These are phyloP conservation scores for Cariama cristata DNA, from an alignment of 2,113 vertebrate genomes.

Conservation along the genomic window DNA sequence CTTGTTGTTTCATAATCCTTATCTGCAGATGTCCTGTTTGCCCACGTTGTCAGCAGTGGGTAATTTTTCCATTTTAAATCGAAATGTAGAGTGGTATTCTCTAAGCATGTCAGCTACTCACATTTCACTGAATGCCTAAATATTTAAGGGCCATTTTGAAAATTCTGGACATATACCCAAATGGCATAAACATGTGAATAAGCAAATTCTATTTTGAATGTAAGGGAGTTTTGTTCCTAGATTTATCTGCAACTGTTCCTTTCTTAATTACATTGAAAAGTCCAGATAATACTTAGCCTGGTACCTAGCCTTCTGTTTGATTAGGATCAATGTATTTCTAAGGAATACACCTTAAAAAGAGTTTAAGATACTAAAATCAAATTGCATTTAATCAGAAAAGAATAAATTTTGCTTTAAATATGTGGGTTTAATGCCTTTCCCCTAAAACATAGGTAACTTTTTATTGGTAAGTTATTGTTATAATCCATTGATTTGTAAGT, in stretches of 20 bases:
- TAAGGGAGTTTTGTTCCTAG: background rate
- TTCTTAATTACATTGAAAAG: background rate
- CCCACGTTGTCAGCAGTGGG: background rate
- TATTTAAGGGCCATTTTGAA: background rate
- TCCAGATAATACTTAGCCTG: background rate
- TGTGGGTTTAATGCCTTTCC: background rate
- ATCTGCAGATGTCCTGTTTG: constrained; percentile 43
- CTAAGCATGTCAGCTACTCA: background rate
- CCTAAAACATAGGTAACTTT: background rate
- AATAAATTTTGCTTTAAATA: background rate
- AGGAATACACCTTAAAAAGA: background rate
- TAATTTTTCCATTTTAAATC: background rate
- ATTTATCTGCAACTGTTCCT: background rate
- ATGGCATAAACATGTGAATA: background rate
- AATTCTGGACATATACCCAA: background rate
- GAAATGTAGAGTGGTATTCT: background rate
- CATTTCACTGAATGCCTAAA: background rate
- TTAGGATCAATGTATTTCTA: background rate
- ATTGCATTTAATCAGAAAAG: background rate
- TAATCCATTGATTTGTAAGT: background rate
- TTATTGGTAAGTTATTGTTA: background rate
- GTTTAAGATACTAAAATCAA: background rate
- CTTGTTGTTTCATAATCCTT: constrained; percentile 34
- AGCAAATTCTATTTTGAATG: background rate
- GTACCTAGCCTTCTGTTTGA: background rate